These are phyloP conservation scores for Diorhabda elongata DNA, from an alignment of 1,140 invertebrate genomes.

Conservation along the genomic window DNA sequence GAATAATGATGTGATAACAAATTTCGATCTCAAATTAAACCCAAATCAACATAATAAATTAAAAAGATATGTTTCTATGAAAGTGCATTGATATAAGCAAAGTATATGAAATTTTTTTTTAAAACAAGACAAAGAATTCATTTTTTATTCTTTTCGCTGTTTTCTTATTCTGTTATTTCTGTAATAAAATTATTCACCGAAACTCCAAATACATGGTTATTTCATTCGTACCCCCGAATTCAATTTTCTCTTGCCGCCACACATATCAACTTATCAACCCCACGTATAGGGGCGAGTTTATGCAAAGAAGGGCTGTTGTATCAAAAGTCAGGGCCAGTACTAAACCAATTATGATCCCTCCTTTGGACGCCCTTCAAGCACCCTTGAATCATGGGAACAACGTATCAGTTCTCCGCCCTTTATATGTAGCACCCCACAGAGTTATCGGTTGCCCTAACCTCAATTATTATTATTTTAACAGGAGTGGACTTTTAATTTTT, in stretches of 20 bases:
- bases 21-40: no score
- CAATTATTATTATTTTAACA: not conserved
- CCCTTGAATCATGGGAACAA: constrained; percentile 17
- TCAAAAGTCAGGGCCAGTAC: constrained; percentile 21
- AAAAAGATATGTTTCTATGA: no score
- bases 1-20: no score
- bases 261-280: constrained; percentile 9
- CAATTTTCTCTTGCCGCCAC: constrained; percentile 5
- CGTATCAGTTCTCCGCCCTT: constrained; percentile 26
- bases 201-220: no score
- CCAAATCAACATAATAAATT: no score
- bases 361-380: constrained; percentile 24
- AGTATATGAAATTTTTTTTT: no score
- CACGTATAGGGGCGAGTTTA: constrained; percentile 13
- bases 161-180: no score
- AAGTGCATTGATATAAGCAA: no score
- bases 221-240: not conserved
- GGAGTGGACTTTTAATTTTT: not conserved
- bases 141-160: no score
- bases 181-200: no score
- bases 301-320: constrained; percentile 21
- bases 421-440: constrained; percentile 31
- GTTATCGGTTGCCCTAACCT: constrained; percentile 17
- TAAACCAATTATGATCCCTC: constrained; percentile 33
- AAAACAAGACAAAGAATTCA: no score